Conservation (phyloP, 2,113 vertebrate species). For the Lonchura striata region DNA sequence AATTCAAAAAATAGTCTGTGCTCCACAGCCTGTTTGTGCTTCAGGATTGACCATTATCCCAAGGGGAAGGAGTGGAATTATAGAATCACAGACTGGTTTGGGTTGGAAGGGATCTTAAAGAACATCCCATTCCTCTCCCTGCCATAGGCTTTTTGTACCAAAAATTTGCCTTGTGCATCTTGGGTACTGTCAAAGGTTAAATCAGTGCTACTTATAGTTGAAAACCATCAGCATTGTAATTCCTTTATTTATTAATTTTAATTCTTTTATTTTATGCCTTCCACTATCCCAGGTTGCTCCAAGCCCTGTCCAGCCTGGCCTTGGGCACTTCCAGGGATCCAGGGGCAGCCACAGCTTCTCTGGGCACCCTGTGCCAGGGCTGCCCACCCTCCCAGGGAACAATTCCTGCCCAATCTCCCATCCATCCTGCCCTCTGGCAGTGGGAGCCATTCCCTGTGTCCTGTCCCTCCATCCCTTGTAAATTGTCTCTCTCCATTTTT, state of each 20-base stretch:
- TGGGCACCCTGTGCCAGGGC: not conserved
- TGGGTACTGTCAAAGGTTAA: not conserved
- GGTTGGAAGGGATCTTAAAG: not conserved
- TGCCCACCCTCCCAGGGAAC: fast-evolving
- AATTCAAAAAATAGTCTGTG: not conserved
- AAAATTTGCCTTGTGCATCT: not conserved
- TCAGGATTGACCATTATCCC: not conserved
- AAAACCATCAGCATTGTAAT: not conserved
- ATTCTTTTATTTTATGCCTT: not conserved
- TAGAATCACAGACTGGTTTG: not conserved
- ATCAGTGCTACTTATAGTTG: not conserved
- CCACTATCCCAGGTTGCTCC: fast-evolving
- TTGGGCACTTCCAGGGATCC: not conserved
- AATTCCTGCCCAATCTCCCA: not conserved
- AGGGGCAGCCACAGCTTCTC: not conserved
- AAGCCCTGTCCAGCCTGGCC: fast-evolving
- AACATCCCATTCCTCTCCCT: not conserved
- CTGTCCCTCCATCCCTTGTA: not conserved
- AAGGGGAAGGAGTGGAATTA: not conserved
- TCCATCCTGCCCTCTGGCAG: not conserved
- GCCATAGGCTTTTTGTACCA: not conserved
- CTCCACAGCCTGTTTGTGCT: not conserved
- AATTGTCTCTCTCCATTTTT: not conserved
- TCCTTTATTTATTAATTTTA: not conserved
- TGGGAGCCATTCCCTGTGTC: not conserved